phyloP scores from a whole-genome alignment of 1,140 invertebrate genomes.

The Conopomorpha cramerella region DNA sequence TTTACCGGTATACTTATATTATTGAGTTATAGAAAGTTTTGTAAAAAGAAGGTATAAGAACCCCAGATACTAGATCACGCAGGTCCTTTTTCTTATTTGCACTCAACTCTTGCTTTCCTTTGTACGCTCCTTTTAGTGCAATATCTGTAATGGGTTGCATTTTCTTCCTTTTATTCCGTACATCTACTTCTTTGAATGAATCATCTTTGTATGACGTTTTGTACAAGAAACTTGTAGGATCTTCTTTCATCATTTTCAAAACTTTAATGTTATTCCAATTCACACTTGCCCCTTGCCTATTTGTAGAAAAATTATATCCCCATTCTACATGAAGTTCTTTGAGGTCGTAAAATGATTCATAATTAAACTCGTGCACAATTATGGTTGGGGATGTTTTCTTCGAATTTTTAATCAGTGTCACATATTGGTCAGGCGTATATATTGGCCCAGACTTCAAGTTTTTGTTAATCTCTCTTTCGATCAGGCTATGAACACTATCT shows the following conservation, averaged over 20 bases:
- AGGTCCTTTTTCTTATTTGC: too few species aligned
- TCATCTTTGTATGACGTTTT: conserved; percentile 11
- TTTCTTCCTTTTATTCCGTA: conserved; percentile 12
- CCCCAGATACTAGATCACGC: too few species aligned
- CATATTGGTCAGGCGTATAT: conserved; percentile 20
- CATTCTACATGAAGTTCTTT: conserved; percentile 13
- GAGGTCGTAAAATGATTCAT: conserved; percentile 8
- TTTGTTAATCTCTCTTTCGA: conserved; percentile 29
- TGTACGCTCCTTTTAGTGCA: conserved; percentile 4
- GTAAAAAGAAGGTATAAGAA: too few species aligned
- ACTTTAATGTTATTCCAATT: conserved; percentile 17
- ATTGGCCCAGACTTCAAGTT: conserved; percentile 17
- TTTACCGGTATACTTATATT: too few species aligned
- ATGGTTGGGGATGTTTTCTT: conserved; percentile 8
- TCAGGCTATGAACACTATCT: conserved; percentile 29
- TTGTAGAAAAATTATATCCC: conserved; percentile 16
- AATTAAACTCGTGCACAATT: conserved; percentile 8
- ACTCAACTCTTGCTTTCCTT: conserved; percentile 4
- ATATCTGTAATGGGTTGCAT: conserved; percentile 3
- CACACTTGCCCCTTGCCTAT: conserved; percentile 9
- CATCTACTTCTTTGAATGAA: conserved; percentile 5
- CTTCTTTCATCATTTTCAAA: conserved; percentile 7
- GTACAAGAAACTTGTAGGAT: conserved; percentile 7
- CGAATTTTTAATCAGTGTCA: conserved; percentile 10
- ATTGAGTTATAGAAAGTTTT: too few species aligned